Conservation (phyloP, 2,888 invertebrate species). For the Cartodere bifasciata region DNA sequence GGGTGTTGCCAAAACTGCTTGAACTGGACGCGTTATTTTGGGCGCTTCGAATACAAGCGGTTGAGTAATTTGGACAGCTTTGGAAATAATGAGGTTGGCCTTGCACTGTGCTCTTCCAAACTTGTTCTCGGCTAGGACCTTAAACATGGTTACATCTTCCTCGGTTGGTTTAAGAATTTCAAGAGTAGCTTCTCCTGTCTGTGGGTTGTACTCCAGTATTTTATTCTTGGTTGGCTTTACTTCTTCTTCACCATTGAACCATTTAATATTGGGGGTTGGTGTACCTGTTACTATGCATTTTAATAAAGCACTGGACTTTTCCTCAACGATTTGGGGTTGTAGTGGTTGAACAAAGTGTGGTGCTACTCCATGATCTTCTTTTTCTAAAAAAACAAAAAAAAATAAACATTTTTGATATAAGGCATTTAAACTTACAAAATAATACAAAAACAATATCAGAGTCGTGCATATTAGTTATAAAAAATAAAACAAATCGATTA, state of each 20-base stretch:
- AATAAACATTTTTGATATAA: background rate
- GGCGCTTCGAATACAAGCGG: slow-evolving; percentile 50
- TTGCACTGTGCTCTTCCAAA: slow-evolving; percentile 62
- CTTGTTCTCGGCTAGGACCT: slow-evolving; percentile 57
- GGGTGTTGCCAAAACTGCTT: slow-evolving; percentile 58
- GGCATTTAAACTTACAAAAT: slow-evolving; percentile 9
- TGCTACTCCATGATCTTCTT: slow-evolving; percentile 56
- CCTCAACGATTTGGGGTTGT: slow-evolving; percentile 49
- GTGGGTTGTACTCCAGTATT: slow-evolving; percentile 44
- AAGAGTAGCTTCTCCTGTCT: slow-evolving; percentile 50
- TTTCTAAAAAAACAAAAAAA: slow-evolving; percentile 34
- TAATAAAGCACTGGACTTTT: slow-evolving; percentile 47
- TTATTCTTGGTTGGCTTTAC: slow-evolving; percentile 44
- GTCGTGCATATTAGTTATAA: too few relatives aligned
- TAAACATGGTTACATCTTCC: slow-evolving; percentile 56
- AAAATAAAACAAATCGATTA: too few relatives aligned
- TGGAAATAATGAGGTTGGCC: slow-evolving; percentile 54
- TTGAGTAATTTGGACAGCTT: slow-evolving; percentile 35
- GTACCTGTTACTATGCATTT: slow-evolving; percentile 55
- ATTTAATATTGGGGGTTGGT: slow-evolving; percentile 58
- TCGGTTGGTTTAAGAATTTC: slow-evolving; percentile 49
- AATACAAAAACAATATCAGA: too few relatives aligned
- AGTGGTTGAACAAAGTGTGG: slow-evolving; percentile 54
- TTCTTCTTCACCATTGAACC: slow-evolving; percentile 52
- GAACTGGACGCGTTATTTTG: slow-evolving; percentile 64